A percentile compares a stretch with the other conserved stretches of the same genome.
These are phyloP conservation scores for Anthophora plumipes DNA, from an alignment of 2,888 invertebrate genomes.

Conservation along the genomic window DNA sequence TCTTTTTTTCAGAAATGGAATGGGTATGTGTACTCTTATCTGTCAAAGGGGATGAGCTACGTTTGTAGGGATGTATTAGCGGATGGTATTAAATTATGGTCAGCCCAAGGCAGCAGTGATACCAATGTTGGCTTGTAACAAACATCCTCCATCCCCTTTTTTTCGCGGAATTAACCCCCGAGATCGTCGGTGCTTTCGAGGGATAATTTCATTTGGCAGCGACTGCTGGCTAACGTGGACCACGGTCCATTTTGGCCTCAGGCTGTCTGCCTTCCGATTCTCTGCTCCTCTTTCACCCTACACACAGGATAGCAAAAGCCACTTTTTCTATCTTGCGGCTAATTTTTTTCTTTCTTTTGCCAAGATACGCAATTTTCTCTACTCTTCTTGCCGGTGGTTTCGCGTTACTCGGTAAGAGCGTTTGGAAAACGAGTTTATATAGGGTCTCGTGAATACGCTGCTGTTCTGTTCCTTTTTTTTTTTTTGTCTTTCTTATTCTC, in stretches of 20 bases:
- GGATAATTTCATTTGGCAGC: conserved; percentile 82
- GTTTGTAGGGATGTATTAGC: conserved; percentile 78
- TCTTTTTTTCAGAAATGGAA: not conserved
- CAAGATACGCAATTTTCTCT: conserved; percentile 58
- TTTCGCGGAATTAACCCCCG: conserved; percentile 76
- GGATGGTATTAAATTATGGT: conserved; percentile 81
- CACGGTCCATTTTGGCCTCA: conserved; percentile 59
- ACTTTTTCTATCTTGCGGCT: conserved; percentile 55
- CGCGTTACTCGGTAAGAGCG: not conserved
- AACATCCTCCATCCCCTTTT: conserved; percentile 65
- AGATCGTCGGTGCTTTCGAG: conserved; percentile 76
- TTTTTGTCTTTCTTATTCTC: not conserved
- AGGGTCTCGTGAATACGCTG: not conserved
- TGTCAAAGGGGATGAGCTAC: conserved; percentile 54
- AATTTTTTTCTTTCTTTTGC: conserved; percentile 49
- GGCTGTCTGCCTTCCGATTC: conserved; percentile 63
- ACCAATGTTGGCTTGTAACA: conserved; percentile 72
- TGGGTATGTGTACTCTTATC: conserved; percentile 70
- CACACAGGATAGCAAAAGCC: not conserved
- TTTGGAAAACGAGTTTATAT: conserved; percentile 12
- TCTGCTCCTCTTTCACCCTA: not conserved
- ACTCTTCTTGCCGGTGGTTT: conserved; percentile 8
- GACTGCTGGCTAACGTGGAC: conserved; percentile 60
- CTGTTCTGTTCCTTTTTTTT: too few species aligned
- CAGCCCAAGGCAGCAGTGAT: conserved; percentile 78